Percentiles rank a stretch among this genome's conserved stretches.
Evolutionary conservation across 1,140 invertebrate genomes (phyloP).

Genomic region (Listronotus bonariensis): DNA sequence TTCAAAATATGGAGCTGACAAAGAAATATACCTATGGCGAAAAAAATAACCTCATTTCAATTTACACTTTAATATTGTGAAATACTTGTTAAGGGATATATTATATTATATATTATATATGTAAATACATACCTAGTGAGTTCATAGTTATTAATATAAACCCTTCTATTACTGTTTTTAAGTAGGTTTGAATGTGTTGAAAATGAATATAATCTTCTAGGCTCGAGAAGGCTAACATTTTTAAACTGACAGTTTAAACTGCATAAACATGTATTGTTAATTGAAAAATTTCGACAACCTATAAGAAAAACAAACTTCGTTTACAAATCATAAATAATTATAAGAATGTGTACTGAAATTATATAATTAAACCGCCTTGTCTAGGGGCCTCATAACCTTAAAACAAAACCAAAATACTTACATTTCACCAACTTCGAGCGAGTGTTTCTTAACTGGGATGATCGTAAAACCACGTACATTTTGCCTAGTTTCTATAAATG

Average conservation of each 20-base stretch:
- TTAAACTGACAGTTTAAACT: conserved; percentile 22
- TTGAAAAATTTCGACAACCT: conserved; percentile 37
- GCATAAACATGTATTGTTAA: conserved; percentile 22
- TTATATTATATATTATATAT: neutral
- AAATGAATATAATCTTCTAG: conserved; percentile 28
- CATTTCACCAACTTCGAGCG: conserved; percentile 34
- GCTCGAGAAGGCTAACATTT: conserved; percentile 24
- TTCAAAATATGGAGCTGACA: conserved; percentile 50
- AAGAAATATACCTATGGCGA: conserved; percentile 39
- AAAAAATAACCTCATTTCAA: neutral
- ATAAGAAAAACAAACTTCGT: conserved; percentile 26
- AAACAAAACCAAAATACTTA: conserved; percentile 35
- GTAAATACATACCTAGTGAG: conserved; percentile 2
- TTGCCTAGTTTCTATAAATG: conserved; percentile 8
- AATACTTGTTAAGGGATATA: neutral
- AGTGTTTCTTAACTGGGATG: conserved; percentile 23
- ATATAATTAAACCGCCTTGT: conserved; percentile 17
- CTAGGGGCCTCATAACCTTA: conserved; percentile 5
- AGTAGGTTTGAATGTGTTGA: conserved; percentile 12
- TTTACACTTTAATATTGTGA: neutral
- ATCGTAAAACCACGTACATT: conserved; percentile 35
- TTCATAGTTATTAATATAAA: conserved; percentile 6
- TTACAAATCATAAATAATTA: conserved; percentile 4
- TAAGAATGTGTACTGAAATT: conserved; percentile 12
- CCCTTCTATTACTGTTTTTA: conserved; percentile 4